These are phyloP conservation scores for Catostylus mosaicus DNA, from an alignment of 30 jellyfish, hydroid and myxozoan genomes.

Conservation along the genomic window DNA sequence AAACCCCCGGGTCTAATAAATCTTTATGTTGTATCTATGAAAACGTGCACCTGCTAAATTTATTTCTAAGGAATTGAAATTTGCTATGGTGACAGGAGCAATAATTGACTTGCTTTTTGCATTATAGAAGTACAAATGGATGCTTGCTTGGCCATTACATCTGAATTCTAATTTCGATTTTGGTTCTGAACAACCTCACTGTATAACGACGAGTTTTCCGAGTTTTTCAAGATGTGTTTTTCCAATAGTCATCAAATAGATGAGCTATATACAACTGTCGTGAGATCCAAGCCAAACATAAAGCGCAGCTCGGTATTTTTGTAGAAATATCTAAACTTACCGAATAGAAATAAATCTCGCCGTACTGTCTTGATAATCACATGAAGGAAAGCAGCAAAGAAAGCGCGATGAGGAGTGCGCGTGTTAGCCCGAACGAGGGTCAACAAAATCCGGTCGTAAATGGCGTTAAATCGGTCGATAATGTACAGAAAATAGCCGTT, in stretches of 20 bases:
- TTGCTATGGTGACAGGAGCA: constrained; percentile 57
- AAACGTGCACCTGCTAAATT: constrained; percentile 45
- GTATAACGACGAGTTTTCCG: too few relatives aligned
- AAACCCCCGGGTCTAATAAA: constrained; percentile 34
- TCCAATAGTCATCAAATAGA: too few relatives aligned
- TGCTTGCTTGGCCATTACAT: too few relatives aligned
- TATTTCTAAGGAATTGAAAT: constrained; percentile 25
- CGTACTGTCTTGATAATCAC: background rate
- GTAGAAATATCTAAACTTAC: too few relatives aligned
- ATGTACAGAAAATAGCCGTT: constrained; percentile 57
- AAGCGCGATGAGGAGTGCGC: constrained; percentile 65
- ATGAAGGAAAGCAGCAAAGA: constrained; percentile 57
- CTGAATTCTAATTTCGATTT: too few relatives aligned
- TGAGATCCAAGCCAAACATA: too few relatives aligned
- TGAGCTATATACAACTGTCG: too few relatives aligned
- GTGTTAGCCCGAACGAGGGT: constrained; percentile 64
- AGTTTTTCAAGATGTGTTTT: too few relatives aligned
- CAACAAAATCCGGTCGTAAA: constrained; percentile 18
- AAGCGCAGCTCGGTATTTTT: too few relatives aligned
- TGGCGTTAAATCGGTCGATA: constrained; percentile 40
- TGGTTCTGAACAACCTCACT: too few relatives aligned
- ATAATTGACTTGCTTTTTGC: constrained; percentile 20
- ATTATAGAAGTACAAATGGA: background rate
- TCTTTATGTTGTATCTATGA: constrained; percentile 44
- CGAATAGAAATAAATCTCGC: background rate